Percentiles rank a stretch among this genome's conserved stretches.
Conservation (phyloP, 2,888 invertebrate species). For the Caenorhabditis parvicauda region DNA sequence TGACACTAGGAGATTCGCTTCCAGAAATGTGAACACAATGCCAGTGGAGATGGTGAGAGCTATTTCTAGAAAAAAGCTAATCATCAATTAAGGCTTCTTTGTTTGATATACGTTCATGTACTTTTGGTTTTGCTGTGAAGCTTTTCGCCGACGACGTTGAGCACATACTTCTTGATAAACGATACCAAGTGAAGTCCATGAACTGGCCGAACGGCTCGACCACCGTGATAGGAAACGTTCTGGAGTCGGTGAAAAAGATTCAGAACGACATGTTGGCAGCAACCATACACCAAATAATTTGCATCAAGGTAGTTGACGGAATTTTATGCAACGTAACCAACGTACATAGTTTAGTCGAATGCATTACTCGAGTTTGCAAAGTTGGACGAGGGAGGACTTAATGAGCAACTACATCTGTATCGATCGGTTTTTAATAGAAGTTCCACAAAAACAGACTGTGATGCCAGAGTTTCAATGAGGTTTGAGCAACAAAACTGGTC, state of each 20-base stretch:
- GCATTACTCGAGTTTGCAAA: conserved; percentile 29
- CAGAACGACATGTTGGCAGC: conserved; percentile 25
- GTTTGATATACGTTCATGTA: conserved; percentile 31
- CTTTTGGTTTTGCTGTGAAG: conserved; percentile 27
- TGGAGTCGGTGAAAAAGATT: conserved; percentile 22
- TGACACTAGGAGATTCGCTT: conserved; percentile 17
- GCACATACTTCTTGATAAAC: conserved; percentile 16
- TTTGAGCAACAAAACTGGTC: too few relatives aligned
- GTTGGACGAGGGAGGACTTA: conserved; percentile 24
- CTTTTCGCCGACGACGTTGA: conserved; percentile 26
- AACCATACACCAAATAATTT: conserved; percentile 24
- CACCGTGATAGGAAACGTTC: conserved; percentile 30
- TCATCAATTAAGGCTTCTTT: background rate
- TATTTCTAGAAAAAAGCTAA: background rate
- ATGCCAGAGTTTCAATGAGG: too few relatives aligned
- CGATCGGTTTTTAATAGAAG: conserved; percentile 42
- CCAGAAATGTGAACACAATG: conserved; percentile 22
- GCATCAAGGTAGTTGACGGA: conserved; percentile 29
- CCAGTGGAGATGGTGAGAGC: conserved; percentile 23
- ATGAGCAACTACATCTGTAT: conserved; percentile 29
- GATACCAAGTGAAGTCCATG: conserved; percentile 15
- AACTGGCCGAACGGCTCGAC: conserved; percentile 22
- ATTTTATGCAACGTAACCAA: background rate
- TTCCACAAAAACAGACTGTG: too few relatives aligned
- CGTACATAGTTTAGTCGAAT: conserved; percentile 26